Evolutionary conservation across 1,140 invertebrate species (phyloP).

Genomic region (Philotrypesis tridentata): DNA sequence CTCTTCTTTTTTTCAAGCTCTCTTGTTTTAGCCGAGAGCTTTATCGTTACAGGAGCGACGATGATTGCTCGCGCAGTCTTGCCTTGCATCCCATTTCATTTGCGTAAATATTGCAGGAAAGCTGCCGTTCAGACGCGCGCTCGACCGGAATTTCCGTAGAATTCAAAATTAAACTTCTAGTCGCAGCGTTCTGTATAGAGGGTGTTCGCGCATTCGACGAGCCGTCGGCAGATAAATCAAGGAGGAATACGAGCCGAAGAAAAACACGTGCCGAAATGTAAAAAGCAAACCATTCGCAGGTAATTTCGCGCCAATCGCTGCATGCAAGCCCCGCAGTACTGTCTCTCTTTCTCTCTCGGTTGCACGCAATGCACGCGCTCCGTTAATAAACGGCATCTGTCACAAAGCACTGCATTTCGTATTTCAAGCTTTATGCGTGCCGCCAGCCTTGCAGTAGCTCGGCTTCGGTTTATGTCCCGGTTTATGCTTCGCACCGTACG

Average conservation of each 20-base stretch:
- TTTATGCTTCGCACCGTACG: constrained; percentile 69
- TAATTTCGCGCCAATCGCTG: constrained; percentile 4
- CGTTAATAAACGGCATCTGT: constrained; percentile 70
- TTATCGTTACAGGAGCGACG: constrained; percentile 3
- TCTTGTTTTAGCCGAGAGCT: constrained; percentile 14
- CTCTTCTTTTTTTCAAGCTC: background rate
- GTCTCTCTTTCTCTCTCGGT: background rate
- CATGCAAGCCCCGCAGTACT: background rate
- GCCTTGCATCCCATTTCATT: constrained; percentile 2
- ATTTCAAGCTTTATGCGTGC: constrained; percentile 63
- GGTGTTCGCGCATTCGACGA: background rate
- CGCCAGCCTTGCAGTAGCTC: constrained; percentile 41
- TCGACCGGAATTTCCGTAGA: no score
- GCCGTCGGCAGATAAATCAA: no score
- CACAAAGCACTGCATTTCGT: constrained; percentile 66
- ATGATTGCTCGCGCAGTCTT: constrained; percentile 1
- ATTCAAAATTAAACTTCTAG: no score
- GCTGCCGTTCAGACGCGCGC: no score
- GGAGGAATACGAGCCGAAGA: no score
- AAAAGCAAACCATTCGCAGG: background rate
- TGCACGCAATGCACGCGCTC: constrained; percentile 45
- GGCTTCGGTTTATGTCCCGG: constrained; percentile 59
- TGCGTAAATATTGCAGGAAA: background rate
- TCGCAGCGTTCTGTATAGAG: no score
- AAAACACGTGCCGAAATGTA: background rate